Conservation (phyloP, 92 coral and sea anemone genomes). For the Montipora capitata region DNA sequence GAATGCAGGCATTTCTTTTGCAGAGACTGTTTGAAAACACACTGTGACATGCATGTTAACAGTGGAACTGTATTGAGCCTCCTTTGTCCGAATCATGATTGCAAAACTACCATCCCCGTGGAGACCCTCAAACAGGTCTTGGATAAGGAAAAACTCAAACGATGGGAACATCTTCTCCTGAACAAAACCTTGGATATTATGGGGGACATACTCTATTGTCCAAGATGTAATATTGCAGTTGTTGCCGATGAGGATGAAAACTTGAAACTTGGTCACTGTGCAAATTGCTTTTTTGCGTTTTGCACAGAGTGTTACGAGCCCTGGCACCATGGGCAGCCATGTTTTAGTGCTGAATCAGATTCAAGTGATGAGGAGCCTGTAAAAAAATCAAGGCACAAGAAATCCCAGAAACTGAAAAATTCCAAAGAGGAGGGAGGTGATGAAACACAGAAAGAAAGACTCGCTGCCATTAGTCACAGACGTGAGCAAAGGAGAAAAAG, state of each 20-base stretch:
- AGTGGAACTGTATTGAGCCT: slow-evolving; percentile 87
- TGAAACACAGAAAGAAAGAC: not conserved
- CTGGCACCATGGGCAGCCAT: slow-evolving; percentile 89
- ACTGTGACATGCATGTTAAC: slow-evolving; percentile 87
- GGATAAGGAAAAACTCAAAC: slow-evolving; percentile 74
- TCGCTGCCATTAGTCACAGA: not conserved
- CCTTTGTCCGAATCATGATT: slow-evolving; percentile 85
- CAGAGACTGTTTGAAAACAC: slow-evolving; percentile 82
- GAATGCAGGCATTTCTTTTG: slow-evolving; percentile 93
- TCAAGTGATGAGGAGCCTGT: slow-evolving; percentile 25
- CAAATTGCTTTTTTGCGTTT: slow-evolving; percentile 87
- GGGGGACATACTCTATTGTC: slow-evolving; percentile 94
- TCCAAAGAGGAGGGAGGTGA: slow-evolving; percentile 31
- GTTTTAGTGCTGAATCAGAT: slow-evolving; percentile 69
- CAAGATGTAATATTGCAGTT: slow-evolving; percentile 90
- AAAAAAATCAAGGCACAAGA: not conserved
- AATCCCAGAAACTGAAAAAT: slow-evolving; percentile 36
- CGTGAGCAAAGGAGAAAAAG: not conserved
- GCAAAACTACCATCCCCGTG: slow-evolving; percentile 82
- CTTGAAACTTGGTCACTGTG: slow-evolving; percentile 92
- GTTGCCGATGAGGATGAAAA: slow-evolving; percentile 87
- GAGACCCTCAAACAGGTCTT: slow-evolving; percentile 82
- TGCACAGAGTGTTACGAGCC: slow-evolving; percentile 92
- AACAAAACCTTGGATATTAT: slow-evolving; percentile 89
- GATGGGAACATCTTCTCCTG: slow-evolving; percentile 91